Evolutionary conservation across 1,140 invertebrate genomes (phyloP), one percentile per base, ranked within the genome.

Genomic region (Papilio glaucus): DNA sequence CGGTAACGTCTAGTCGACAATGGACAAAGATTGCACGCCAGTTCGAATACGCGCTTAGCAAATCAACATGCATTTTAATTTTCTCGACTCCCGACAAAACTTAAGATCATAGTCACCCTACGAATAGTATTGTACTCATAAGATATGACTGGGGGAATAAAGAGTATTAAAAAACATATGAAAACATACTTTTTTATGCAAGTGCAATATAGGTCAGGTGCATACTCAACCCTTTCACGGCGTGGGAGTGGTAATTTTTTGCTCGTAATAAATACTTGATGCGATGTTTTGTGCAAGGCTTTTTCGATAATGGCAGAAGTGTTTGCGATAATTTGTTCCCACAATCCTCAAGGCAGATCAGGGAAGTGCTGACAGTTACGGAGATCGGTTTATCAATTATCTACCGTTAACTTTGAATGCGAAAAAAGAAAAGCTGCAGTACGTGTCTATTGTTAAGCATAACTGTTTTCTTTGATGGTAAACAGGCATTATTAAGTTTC

Each of bases 241-340:
- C 89, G 91, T 93, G 91, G 91, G 91, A 91, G 91, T 89, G 57
- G 76, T 71, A 49, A 67, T 83, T 89, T 91, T 88, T 92, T 87
- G 33, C 33, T 83, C 75, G 74, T 45, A 76, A 24, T 72, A 79
- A 75, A 80, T 76, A 75, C 71, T 80, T 72, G 72, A 77, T 75
- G 73, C 63, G 74, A 76, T 75, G 84, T 81, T 84, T 92, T 90
- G 85, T 90, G 87, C 85, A 86, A 85, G 81, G 69, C 76, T 80
- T 88, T 89, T 91, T 91, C 79, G 72, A 62, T 76, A 69, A 77
- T 78, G 80, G 83, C 76, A 81, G 67, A 88, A 87, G 89, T 92
- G 89, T 93, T 91, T 93, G 89, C 88, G 83, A 93, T 91, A 91
- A 93, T 93, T 93, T 93, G 91, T 93, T 93, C 90, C 87, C 90